Percentiles rank a stretch among this genome's conserved stretches.
Conservation (phyloP, 2,797 vertebrate genomes). For the Gephyroberyx darwinii region DNA sequence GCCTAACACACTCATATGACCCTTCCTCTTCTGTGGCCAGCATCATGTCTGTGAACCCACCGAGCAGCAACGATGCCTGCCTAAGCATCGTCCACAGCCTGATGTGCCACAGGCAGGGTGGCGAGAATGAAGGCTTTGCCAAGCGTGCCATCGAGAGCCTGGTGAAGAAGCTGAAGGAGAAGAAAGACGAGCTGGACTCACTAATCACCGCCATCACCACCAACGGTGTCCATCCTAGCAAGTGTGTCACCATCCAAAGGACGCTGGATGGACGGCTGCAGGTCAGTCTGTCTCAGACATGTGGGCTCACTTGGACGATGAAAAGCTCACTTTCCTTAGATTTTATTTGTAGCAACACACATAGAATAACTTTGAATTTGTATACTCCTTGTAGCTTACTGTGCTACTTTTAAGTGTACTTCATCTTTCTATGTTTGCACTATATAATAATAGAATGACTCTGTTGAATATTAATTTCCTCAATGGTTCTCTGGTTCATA, state of each 20-base stretch:
- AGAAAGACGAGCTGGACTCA: constrained; percentile 87
- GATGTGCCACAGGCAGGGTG: constrained; percentile 88
- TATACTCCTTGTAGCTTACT: too few relatives aligned
- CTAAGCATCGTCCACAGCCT: constrained; percentile 89
- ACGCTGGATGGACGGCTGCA: constrained; percentile 86
- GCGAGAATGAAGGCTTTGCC: constrained; percentile 86
- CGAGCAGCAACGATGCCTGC: constrained; percentile 85
- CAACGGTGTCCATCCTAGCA: constrained; percentile 86
- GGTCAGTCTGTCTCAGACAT: constrained; percentile 60
- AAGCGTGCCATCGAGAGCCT: constrained; percentile 89
- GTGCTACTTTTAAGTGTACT: too few relatives aligned
- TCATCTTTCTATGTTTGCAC: too few relatives aligned
- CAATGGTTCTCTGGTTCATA: too few relatives aligned
- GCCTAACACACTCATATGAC: neutral
- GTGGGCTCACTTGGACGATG: neutral
- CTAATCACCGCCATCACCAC: constrained; percentile 88
- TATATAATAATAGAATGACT: too few relatives aligned
- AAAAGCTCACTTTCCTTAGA: too few relatives aligned
- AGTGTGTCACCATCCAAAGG: constrained; percentile 88
- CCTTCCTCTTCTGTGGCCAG: constrained; percentile 40
- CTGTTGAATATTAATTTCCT: too few relatives aligned
- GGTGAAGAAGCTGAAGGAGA: constrained; percentile 89
- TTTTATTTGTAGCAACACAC: too few relatives aligned
- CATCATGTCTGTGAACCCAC: constrained; percentile 82
- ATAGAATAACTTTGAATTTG: too few relatives aligned